Evolutionary conservation across 2,888 invertebrate genomes (phyloP), one percentile per base, ranked within the genome.

Genomic region (Folsomia candida): DNA sequence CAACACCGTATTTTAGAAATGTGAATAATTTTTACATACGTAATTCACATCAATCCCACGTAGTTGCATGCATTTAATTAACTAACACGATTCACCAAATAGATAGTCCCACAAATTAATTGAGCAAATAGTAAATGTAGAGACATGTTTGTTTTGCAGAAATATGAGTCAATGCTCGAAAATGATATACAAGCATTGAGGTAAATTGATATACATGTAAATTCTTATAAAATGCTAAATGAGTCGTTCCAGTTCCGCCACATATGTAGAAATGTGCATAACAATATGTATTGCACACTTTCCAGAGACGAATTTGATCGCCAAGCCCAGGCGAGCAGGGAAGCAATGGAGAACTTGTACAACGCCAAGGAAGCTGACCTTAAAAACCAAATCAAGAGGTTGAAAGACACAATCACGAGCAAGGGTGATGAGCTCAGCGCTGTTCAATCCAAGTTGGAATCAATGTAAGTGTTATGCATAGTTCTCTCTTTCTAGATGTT

Each of bases 251-350:
- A n/a, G n/a, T n/a, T n/a, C n/a, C n/a, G n/a, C n/a, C n/a, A n/a
- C n/a, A n/a, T n/a, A n/a, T 67, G 28, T 67, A 74, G 74, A 69
- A 76, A 64, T 76, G 74, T 54, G 76, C 74, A 57, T 72, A 72
- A 20, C 74, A 76, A 71, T 64, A 74, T 68, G 76, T 47, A 74
- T 76, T 20, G 74, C 74, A 37, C 72, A 72, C 74, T 3, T 62
- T 74, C 2, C n/a, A n/a, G n/a, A n/a, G 73, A 77, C 14, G 75
- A 77, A 62, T 77, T 74, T 67, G 77, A 75, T 20, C 70, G 70
- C 28, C 75, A 77, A 65, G 68, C 74, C 47, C 70, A 69, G 67
- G 71, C 70, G 6, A 73, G 70, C 60, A 72, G 70, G 25, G 77
- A 77, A n/a, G 75, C 75, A n/a, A 73, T 76, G 57, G 77, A 77